Evolutionary conservation across 2,888 invertebrate genomes (phyloP), one percentile per base, ranked within the genome.

Genomic region (Sphaerophoria taeniata): DNA sequence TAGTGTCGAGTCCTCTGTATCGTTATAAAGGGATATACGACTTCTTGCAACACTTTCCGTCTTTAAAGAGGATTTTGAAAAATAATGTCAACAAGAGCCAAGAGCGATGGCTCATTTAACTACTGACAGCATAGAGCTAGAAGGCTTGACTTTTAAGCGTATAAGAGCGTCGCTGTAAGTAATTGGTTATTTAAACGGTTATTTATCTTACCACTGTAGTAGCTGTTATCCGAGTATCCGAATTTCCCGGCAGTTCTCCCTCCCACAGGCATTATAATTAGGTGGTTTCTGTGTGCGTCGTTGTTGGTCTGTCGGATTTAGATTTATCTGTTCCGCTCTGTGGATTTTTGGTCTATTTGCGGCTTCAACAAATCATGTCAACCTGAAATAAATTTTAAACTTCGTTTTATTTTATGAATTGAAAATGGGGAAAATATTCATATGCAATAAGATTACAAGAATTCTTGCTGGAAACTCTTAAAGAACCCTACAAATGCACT

Each of bases 181-280:
- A 73, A 81, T 81, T 73, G 69, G 31, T 58, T 67, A 9, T 58
- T 73, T 60, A 77, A 76, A 72, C 36, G 75, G 77, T 76, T 73
- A 77, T 47, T 60, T 70, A 33, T 92, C 94, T 93, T 92, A 95
- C 96, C 95, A 92, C 95, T 95, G 92, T 94, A 95, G 90, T 95
- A 95, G 92, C 94, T 95, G 89, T 95, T 95, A 89, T 95, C 95
- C 92, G 95, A 95, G 88, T 95, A 95, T 80, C 96, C 96, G 91
- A 96, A 95, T 93, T 96, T 96, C 88, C 96, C 96, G 87, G 96
- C 95, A 87, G 96, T 95, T 88, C 96, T 93, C 86, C 95, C 96
- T 74, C 95, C 95, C 63, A 93, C 95, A 87, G 95, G 94, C 93
- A 91, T 91, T 36, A 86, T 88, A 90, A 87, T 12, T 60, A 6